Conservation (phyloP, 35 echinoderm and acorn worm species). For the Apostichopus parvimensis region DNA sequence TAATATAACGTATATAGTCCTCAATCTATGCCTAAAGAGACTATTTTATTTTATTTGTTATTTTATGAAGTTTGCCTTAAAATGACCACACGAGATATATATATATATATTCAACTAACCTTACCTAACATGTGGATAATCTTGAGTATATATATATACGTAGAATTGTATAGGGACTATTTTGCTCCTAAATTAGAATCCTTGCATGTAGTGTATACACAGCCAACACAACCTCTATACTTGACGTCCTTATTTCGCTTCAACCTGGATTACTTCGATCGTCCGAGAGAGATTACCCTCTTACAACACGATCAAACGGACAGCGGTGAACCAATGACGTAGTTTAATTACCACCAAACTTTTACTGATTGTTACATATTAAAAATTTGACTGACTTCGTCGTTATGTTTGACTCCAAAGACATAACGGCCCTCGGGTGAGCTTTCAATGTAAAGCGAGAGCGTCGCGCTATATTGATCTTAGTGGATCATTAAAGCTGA, state of each 20-base stretch:
- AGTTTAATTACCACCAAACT: constrained; percentile 23
- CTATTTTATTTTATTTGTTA: too few relatives aligned
- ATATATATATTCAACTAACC: too few relatives aligned
- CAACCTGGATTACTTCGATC: not conserved
- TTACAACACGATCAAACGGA: not conserved
- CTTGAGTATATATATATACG: too few relatives aligned
- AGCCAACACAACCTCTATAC: not conserved
- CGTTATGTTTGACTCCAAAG: constrained; percentile 23
- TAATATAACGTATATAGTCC: too few relatives aligned
- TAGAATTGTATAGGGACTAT: too few relatives aligned
- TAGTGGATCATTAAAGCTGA: constrained; percentile 48
- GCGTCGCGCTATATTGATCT: constrained; percentile 32
- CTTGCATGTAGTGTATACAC: too few relatives aligned
- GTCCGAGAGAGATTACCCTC: not conserved
- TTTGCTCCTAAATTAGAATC: too few relatives aligned
- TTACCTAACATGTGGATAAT: too few relatives aligned
- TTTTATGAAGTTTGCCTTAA: too few relatives aligned
- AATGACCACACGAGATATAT: too few relatives aligned
- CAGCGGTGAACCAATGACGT: constrained; percentile 3
- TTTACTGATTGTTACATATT: constrained; percentile 28
- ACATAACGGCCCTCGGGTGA: constrained; percentile 37
- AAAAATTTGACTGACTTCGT: constrained; percentile 10
- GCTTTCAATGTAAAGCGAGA: constrained; percentile 37
- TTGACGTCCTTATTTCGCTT: not conserved
- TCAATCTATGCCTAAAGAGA: too few relatives aligned